Evolutionary conservation across 2,888 invertebrate genomes (phyloP).

Genomic region (Dryobota labecula): DNA sequence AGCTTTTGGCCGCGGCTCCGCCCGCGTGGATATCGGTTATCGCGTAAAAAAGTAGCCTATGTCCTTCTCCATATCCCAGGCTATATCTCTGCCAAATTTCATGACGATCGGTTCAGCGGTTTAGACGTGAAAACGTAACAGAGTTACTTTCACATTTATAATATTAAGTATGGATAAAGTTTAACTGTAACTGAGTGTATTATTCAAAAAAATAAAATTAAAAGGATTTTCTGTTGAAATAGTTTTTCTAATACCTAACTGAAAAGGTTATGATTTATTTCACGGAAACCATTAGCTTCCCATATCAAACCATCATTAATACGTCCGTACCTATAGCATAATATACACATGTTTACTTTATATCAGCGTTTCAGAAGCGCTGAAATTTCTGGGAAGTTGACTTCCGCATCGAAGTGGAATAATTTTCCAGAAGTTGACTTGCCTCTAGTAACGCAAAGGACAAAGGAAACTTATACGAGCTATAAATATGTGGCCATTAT

Average conservation of each 20-base stretch:
- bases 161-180: too few relatives aligned
- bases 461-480: background rate
- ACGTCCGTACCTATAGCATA: background rate
- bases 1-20: too few relatives aligned
- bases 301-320: background rate
- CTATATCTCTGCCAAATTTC: too few relatives aligned
- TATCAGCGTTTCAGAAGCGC: background rate
- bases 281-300: slow-evolving; percentile 1
- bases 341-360: background rate
- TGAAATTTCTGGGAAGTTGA: slow-evolving; percentile 10
- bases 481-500: slow-evolving; percentile 5
- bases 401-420: background rate
- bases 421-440: background rate
- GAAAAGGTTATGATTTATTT: background rate
- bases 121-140: too few relatives aligned
- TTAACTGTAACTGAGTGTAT: too few relatives aligned
- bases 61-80: too few relatives aligned
- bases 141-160: too few relatives aligned
- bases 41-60: too few relatives aligned
- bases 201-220: too few relatives aligned
- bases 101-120: too few relatives aligned
- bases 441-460: background rate
- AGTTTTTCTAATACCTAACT: background rate
- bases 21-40: too few relatives aligned
- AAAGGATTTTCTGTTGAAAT: background rate